Evolutionary conservation across 2,888 invertebrate genomes (phyloP).

Genomic region (Eupithecia subfuscata): DNA sequence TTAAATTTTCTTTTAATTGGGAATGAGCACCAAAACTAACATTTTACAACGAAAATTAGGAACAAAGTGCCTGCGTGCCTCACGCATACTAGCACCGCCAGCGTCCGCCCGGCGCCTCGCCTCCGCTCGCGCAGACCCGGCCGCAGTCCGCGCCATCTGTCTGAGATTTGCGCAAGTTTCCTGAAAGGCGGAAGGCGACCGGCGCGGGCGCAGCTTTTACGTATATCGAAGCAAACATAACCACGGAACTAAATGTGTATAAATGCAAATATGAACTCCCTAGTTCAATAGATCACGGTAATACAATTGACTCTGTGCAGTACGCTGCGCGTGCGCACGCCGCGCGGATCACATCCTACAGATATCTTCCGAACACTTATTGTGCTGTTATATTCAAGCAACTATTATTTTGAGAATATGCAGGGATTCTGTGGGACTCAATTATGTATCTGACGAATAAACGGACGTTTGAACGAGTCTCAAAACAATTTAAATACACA

Average conservation of each 20-base stretch:
- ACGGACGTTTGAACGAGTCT: not conserved
- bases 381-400: not conserved
- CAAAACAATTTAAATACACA: not conserved
- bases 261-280: constrained; percentile 56
- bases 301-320: constrained; percentile 38
- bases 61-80: constrained; percentile 58
- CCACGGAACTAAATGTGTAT: constrained; percentile 50
- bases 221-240: constrained; percentile 53
- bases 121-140: no score
- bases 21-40: constrained; percentile 65
- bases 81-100: constrained; percentile 62
- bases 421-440: not conserved
- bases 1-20: constrained; percentile 51
- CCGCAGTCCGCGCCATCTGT: no score
- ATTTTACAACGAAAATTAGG: constrained; percentile 59
- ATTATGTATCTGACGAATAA: not conserved
- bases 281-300: constrained; percentile 25
- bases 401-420: not conserved
- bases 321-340: constrained; percentile 14
- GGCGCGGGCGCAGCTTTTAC: constrained; percentile 45
- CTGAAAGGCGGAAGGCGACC: not conserved
- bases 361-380: constrained; percentile 7
- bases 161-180: not conserved
- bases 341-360: constrained; percentile 13
- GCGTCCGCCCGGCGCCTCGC: constrained; percentile 7